Base-by-base conservation (phyloP, 2,797 vertebrate species). In the Bradypodion pumilum region DNA sequence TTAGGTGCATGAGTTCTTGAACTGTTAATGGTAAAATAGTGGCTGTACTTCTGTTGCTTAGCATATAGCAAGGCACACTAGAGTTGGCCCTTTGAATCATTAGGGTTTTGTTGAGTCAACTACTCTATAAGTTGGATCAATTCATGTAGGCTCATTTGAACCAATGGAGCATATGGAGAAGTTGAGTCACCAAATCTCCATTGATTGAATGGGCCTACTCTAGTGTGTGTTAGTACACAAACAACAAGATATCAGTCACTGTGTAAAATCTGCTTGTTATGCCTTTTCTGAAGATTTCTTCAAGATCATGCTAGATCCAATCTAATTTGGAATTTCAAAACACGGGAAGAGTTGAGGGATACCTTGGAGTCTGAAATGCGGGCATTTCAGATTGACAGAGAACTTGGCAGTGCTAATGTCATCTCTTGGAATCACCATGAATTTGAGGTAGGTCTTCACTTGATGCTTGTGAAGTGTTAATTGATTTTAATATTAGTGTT, bases 381-480 rank as follows among this genome's bases (percentile, higher is more conserved):
- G 75, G 96, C 98, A 3, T 99, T 99, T 94, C 93, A 94, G 42
- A 97, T 99, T 80, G 98, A 99, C 93, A 96, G 98, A 0, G 99
- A 99, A 89, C 98, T 99, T n/a, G 98, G 98, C 87, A 99, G 94
- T 74, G 94, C 97, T 91, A 98, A 93, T 56, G 96, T 99, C 91
- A 99, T 99, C 88, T 99, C 98, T 42, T 99, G 99, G 98, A 99
- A 99, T 94, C 98, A 99, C 90, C 98, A 99, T 90, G 99, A 99
- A 95, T 99, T 99, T 95, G 99, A 99, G 96, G 97, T 98, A 93
- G 49, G 32, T 52, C 25, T 44, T 63, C 42, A 68, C 25, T 7
- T 12, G 42, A 69, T 32, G 3, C 66, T 74, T 80, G 16, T 74
- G n/a, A n/a, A n/a, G n/a, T n/a, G n/a, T n/a, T n/a, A n/a, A n/a